These are phyloP conservation scores for Chaetodon auriga DNA, from an alignment of 2,113 vertebrate genomes.

Conservation along the genomic window DNA sequence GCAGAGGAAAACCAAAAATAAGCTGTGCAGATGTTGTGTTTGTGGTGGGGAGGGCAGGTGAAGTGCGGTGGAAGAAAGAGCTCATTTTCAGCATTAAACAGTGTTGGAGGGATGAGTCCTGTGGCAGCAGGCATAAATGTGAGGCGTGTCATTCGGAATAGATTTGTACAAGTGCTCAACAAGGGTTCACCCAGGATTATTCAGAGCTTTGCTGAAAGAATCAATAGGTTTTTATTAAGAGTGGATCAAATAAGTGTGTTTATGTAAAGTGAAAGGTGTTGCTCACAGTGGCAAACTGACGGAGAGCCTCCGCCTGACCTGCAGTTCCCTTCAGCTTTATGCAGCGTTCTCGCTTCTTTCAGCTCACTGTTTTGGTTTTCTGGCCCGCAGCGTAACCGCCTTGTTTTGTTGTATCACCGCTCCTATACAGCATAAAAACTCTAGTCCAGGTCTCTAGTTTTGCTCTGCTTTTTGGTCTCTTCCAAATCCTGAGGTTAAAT, in stretches of 20 bases:
- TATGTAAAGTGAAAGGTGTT: background rate
- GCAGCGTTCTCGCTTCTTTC: background rate
- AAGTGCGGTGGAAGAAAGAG: conserved; percentile 15
- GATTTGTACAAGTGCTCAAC: conserved; percentile 26
- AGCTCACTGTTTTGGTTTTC: too few relatives aligned
- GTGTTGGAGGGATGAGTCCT: conserved; percentile 15
- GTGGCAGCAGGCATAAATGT: conserved; percentile 17
- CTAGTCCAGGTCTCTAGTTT: background rate
- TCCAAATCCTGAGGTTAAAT: background rate
- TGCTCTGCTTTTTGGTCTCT: background rate
- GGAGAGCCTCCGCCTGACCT: background rate
- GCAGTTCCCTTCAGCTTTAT: background rate
- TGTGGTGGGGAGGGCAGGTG: conserved; percentile 12
- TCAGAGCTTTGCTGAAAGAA: background rate
- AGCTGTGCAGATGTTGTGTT: background rate
- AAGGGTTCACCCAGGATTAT: too few relatives aligned
- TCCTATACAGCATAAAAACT: too few relatives aligned
- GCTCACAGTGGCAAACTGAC: background rate
- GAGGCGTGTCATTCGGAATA: conserved; percentile 20
- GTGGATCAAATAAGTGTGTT: background rate
- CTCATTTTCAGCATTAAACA: conserved; percentile 6
- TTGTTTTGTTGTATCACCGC: background rate
- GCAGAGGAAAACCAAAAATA: conserved; percentile 16
- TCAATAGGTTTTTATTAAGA: background rate
- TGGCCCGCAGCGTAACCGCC: background rate